Percentiles rank a stretch among this genome's conserved stretches.
These are phyloP conservation scores for Drosophila mayri DNA, from an alignment of 1,140 invertebrate species.

Conservation along the genomic window DNA sequence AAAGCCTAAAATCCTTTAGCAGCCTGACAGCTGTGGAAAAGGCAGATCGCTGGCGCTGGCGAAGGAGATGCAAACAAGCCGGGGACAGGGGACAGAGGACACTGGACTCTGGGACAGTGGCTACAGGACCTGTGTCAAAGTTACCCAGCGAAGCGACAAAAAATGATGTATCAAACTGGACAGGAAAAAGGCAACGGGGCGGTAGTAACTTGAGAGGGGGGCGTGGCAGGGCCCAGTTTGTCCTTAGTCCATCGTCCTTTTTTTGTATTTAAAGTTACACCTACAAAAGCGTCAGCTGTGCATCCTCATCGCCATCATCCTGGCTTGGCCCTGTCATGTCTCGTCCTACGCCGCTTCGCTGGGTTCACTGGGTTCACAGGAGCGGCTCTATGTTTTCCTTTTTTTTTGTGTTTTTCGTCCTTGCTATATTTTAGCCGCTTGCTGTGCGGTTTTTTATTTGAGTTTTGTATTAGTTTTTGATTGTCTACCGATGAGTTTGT, in stretches of 20 bases:
- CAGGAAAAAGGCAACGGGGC: constrained; percentile 27
- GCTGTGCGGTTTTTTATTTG: constrained; percentile 62
- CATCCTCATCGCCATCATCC: constrained; percentile 19
- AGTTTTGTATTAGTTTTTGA: constrained; percentile 60
- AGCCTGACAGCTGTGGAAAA: constrained; percentile 53
- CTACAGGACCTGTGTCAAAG: constrained; percentile 61
- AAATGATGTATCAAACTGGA: constrained; percentile 68
- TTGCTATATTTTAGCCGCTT: constrained; percentile 23
- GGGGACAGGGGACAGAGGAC: constrained; percentile 8
- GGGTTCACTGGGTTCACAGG: constrained; percentile 6
- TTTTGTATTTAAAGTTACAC: constrained; percentile 75
- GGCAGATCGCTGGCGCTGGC: constrained; percentile 18
- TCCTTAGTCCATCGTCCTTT: constrained; percentile 26
- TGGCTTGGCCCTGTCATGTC: constrained; percentile 38
- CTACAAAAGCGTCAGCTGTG: constrained; percentile 64
- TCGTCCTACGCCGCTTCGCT: constrained; percentile 35
- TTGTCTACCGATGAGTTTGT: constrained; percentile 37
- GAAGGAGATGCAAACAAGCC: constrained; percentile 45
- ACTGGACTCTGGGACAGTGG: constrained; percentile 12
- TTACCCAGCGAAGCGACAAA: constrained; percentile 71
- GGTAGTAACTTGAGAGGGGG: constrained; percentile 2
- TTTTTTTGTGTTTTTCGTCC: constrained; percentile 2
- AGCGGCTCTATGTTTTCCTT: constrained; percentile 1
- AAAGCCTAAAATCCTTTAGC: constrained; percentile 72
- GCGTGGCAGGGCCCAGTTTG: constrained; percentile 24